Conservation (phyloP, 2,797 vertebrate species). For the Gallinago nigripennis region DNA sequence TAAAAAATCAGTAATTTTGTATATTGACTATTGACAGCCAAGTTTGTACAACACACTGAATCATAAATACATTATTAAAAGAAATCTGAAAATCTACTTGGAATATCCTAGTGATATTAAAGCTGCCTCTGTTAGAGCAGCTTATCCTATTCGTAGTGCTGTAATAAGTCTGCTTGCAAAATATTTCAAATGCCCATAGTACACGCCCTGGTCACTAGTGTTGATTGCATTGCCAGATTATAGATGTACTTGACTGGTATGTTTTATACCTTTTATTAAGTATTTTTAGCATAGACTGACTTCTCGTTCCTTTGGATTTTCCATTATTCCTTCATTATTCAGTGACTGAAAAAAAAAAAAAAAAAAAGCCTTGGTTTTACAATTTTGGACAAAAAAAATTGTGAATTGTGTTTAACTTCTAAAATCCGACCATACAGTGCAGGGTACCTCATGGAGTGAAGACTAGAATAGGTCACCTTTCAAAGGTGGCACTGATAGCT, state of each 20-base stretch:
- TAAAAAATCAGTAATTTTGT: not conserved
- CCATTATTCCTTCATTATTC: not conserved
- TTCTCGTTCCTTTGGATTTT: not conserved
- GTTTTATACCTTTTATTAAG: not conserved
- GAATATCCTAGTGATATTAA: not conserved
- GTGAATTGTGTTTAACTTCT: not conserved
- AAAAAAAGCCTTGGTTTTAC: not conserved
- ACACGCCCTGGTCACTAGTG: not conserved
- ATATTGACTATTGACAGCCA: not conserved
- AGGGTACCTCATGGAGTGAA: not conserved
- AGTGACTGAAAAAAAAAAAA: not conserved
- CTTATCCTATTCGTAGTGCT: not conserved
- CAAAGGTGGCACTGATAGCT: not conserved
- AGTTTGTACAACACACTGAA: not conserved
- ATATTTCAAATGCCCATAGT: not conserved
- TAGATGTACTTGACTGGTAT: not conserved
- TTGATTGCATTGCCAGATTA: not conserved
- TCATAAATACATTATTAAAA: not conserved
- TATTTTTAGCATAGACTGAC: not conserved
- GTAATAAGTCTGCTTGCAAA: not conserved
- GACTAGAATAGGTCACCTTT: not conserved
- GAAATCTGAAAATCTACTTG: not conserved
- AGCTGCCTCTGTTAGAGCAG: not conserved
- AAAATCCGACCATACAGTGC: not conserved
- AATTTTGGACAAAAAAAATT: not conserved